Evolutionary conservation across 2,113 vertebrate species (phyloP).

Genomic region (Malurus cyaneus): DNA sequence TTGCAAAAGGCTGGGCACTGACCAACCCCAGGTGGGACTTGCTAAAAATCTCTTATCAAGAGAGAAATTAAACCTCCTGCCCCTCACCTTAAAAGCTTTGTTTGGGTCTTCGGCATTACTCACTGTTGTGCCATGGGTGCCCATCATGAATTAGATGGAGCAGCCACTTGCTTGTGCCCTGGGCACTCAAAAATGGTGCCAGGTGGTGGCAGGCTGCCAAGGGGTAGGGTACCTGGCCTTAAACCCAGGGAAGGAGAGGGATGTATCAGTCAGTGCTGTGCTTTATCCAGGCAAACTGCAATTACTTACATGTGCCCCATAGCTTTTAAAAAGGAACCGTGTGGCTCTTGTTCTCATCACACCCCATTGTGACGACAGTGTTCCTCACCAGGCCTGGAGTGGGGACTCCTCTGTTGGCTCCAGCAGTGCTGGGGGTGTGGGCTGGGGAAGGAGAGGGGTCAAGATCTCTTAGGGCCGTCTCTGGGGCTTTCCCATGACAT

Average conservation of each 20-base stretch:
- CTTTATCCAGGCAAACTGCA: not conserved
- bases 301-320: accelerated
- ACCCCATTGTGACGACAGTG: accelerated
- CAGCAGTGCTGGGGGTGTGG: not conserved
- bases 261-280: accelerated
- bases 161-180: accelerated
- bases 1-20: not conserved
- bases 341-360: not conserved
- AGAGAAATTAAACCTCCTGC: not conserved
- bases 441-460: not conserved
- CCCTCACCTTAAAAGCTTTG: not conserved
- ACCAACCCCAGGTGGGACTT: not conserved
- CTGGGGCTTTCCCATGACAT: not conserved
- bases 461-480: not conserved
- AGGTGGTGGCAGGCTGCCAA: not conserved
- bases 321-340: not conserved
- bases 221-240: not conserved
- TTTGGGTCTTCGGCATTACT: not conserved
- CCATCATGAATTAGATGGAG: not conserved
- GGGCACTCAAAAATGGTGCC: not conserved
- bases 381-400: not conserved
- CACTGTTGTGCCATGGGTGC: accelerated
- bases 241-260: not conserved
- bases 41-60: not conserved
- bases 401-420: accelerated